Conservation (phyloP, 2,797 vertebrate genomes). For the Oreochromis mossambicus region DNA sequence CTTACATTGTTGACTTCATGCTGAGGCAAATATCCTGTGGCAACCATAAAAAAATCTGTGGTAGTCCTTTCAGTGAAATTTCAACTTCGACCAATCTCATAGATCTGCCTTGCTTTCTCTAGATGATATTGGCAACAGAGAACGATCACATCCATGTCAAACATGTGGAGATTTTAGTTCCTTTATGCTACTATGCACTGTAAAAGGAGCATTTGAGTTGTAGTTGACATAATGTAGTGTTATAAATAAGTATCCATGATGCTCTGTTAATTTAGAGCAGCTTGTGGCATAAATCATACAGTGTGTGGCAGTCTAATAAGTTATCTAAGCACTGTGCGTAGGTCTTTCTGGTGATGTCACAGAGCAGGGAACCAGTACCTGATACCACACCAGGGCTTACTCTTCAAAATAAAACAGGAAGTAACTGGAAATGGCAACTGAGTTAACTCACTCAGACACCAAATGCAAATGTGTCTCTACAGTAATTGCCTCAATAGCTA, state of each 20-base stretch:
- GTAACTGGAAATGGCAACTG: background rate
- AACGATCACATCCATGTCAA: too few species aligned
- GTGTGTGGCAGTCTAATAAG: background rate
- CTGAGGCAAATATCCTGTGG: background rate
- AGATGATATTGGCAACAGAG: background rate
- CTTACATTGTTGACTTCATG: background rate
- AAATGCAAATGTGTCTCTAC: background rate
- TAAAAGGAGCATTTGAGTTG: background rate
- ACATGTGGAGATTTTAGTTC: background rate
- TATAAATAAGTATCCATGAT: background rate
- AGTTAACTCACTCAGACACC: background rate
- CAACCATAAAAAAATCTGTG: background rate
- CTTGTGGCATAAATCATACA: background rate
- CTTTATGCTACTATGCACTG: background rate
- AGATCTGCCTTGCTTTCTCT: background rate
- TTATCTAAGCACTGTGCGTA: background rate
- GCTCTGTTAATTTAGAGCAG: background rate
- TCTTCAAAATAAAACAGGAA: background rate
- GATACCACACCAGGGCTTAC: background rate
- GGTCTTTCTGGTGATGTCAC: background rate
- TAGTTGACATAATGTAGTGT: background rate
- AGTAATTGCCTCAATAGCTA: background rate
- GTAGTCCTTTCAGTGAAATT: fast-evolving
- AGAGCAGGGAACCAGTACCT: background rate
- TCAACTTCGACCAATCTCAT: background rate